Evolutionary conservation across 2,888 invertebrate genomes (phyloP), one percentile per base, ranked within the genome.

Genomic region (Laspeyria flexula): DNA sequence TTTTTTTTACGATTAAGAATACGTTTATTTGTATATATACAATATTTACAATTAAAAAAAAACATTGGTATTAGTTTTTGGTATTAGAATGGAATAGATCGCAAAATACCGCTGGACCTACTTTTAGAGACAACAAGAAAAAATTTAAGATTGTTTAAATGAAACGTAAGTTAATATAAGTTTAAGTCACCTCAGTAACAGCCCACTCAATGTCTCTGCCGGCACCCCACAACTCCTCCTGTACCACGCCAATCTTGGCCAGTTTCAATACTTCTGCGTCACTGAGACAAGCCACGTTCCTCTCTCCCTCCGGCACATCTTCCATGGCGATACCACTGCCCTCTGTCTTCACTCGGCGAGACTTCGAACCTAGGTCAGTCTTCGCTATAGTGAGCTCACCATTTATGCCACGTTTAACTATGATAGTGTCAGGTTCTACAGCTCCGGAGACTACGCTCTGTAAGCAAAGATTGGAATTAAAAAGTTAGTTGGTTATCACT

Each of bases 151-250:
- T n/a, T n/a, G n/a, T n/a, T n/a, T n/a, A n/a, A n/a, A n/a, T n/a
- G n/a, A n/a, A n/a, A n/a, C n/a, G n/a, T n/a, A n/a, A n/a, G n/a
- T n/a, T n/a, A n/a, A n/a, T n/a, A n/a, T n/a, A n/a, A n/a, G n/a
- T n/a, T n/a, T 10, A 12, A 18, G n/a, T 77, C 67, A 95, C 95
- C 73, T 94, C 86, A 52, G 79, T 83, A 33, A 96, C 81, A 7
- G 96, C 96, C 96, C 97, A 97, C 83, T 97, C 97, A 45, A 97
- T 94, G 75, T 97, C 97, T 60, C 96, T 92, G 0, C 95, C 94
- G 1, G 93, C 93, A 0, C 95, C 96, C 88, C 95, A 96, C 12
- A 93, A 76, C 33, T 91, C 82, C 77, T 97, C 96, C 55, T 97
- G 88, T 12, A 86, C 66, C 0, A 94, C 75, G 7, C 86, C 90